phyloP scores from a whole-genome alignment of 2,113 vertebrate species.

The Anser brachyrhynchus region DNA sequence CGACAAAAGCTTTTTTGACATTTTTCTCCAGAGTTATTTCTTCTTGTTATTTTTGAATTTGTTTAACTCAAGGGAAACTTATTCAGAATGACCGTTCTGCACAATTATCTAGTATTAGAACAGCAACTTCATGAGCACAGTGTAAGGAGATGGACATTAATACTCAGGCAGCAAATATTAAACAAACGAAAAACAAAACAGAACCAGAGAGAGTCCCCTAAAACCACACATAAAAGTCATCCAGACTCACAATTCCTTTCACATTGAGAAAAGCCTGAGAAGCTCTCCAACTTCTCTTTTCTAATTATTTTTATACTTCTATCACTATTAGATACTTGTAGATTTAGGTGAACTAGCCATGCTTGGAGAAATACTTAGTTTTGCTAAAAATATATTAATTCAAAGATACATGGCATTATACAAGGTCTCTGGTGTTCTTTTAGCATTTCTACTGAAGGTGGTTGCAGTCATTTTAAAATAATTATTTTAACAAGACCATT shows the following conservation, averaged over 20 bases:
- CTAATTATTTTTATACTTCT: not conserved
- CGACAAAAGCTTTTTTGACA: not conserved
- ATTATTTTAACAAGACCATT: slow-evolving; percentile 2
- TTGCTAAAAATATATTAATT: not conserved
- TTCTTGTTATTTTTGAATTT: slow-evolving; percentile 4
- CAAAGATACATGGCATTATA: not conserved
- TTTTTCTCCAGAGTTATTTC: slow-evolving; percentile 20
- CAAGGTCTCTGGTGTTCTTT: not conserved
- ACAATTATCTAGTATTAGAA: slow-evolving; percentile 7
- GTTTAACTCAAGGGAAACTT: slow-evolving; percentile 26
- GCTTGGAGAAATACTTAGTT: not conserved
- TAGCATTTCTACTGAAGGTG: not conserved
- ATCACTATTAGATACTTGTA: not conserved
- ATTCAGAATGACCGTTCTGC: slow-evolving; percentile 28
- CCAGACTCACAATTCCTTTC: slow-evolving; percentile 5
- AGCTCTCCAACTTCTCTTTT: not conserved
- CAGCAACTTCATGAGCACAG: slow-evolving; percentile 4
- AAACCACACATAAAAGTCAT: slow-evolving; percentile 48
- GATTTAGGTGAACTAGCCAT: not conserved
- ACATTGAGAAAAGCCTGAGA: not conserved
- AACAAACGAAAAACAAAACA: not conserved
- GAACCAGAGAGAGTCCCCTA: not conserved
- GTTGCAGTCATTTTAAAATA: not conserved
- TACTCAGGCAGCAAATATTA: slow-evolving; percentile 37
- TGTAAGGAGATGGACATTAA: slow-evolving; percentile 44